phyloP scores from a whole-genome alignment of 2,113 vertebrate genomes.

The Myrmecophaga tridactyla region DNA sequence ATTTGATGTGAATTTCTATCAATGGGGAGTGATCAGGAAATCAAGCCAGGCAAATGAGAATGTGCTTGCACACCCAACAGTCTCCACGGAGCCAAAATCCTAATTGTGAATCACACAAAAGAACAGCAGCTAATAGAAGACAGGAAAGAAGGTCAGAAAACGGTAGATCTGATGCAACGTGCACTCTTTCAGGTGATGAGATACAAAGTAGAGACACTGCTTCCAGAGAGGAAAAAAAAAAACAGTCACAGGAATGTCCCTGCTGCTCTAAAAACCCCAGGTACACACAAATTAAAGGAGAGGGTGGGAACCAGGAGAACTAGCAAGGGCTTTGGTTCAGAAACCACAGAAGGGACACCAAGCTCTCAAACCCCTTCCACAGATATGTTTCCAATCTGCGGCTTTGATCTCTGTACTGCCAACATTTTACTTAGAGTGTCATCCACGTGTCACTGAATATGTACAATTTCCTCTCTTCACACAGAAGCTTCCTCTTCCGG shows the following conservation, averaged over 20 bases:
- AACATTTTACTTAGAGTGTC: not conserved
- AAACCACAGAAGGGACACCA: not conserved
- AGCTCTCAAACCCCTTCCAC: not conserved
- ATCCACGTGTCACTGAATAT: slow-evolving; percentile 54
- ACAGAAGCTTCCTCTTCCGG: not conserved
- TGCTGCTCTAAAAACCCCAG: not conserved
- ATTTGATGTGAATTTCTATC: not conserved
- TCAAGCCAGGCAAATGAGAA: not conserved
- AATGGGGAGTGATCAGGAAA: not conserved
- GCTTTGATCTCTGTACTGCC: slow-evolving; percentile 54
- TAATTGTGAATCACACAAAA: not conserved
- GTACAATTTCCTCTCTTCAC: slow-evolving; percentile 37
- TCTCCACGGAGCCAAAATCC: not conserved
- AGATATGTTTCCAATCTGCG: not conserved
- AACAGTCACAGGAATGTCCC: not conserved
- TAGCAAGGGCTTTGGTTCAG: not conserved
- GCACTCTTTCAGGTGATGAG: not conserved
- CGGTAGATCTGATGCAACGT: slow-evolving; percentile 19
- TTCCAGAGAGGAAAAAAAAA: slow-evolving; percentile 25
- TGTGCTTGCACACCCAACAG: not conserved
- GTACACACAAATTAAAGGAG: slow-evolving; percentile 2
- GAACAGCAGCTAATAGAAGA: not conserved
- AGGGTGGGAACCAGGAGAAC: not conserved
- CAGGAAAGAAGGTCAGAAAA: not conserved
- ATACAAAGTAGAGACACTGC: not conserved